A percentile compares a stretch with the other conserved stretches of the same genome.
phyloP scores from a whole-genome alignment of 2,797 vertebrate species.

The Falco rusticolus region DNA sequence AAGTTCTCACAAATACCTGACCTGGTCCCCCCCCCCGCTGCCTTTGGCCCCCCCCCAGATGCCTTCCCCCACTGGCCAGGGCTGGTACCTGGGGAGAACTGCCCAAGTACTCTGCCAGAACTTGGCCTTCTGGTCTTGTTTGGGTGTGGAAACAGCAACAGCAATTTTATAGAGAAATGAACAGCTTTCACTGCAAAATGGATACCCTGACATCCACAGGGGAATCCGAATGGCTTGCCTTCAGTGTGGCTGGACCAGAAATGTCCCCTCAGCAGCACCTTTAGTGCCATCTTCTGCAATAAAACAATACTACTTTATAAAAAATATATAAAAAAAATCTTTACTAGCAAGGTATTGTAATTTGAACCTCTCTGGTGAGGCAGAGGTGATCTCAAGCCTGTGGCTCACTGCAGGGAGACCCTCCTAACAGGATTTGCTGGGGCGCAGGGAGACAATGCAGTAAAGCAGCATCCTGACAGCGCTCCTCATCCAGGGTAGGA shows the following conservation, averaged over 20 bases:
- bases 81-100: accelerated
- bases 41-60: neutral
- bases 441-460: neutral
- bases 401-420: neutral
- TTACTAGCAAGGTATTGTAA: neutral
- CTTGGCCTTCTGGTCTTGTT: neutral
- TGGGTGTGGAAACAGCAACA: neutral
- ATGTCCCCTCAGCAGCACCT: neutral
- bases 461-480: accelerated
- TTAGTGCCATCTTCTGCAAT: neutral
- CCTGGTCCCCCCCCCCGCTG: too few relatives aligned
- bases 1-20: neutral
- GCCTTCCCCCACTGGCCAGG: accelerated
- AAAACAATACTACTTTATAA: constrained; percentile 16
- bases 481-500: accelerated
- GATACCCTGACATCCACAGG: neutral
- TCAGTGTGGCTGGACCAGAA: neutral
- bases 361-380: neutral
- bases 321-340: constrained; percentile 54
- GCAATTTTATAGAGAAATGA: constrained; percentile 42
- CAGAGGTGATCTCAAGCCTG: neutral
- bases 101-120: neutral
- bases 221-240: neutral
- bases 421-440: neutral
- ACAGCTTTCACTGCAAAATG: constrained; percentile 19